Base-by-base conservation (phyloP, 2,888 invertebrate species). In the Perizoma affinitatum region DNA sequence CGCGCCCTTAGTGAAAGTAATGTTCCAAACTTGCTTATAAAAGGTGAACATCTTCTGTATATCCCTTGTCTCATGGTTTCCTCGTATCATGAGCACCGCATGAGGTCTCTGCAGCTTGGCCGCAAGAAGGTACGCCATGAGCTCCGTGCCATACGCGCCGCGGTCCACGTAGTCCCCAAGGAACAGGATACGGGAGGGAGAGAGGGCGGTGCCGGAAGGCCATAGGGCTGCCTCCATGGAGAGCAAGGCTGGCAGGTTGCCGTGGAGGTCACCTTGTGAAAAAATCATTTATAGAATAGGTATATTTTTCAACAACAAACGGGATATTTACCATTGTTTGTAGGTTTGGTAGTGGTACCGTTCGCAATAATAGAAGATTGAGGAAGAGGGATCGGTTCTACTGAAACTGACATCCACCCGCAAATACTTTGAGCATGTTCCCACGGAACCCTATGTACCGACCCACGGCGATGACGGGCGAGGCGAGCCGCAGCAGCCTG, bases 111-210 rank as follows among this genome's bases (percentile, higher is more conserved):
- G 93, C 49, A 96, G 75, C 83, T 96, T 96, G 72, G 95, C 94
- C 2, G 95, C 93, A 67, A 96, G 92, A 54, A 96, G 83, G 75
- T 96, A 96, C 0, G 95, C 93, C 66, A 96, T 86, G 2, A 96
- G 94, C 87, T 96, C 96, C 0, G 95, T 75, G 62, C 96, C 94
- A 78, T 93, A 93, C 10, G 93, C 86, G 1, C 96, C 96, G 64
- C 96, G 89, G 83, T 96, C 96, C 33, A 96, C 96, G 80, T 94
- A 96, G 84, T 96, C 96, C 0, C 96, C 96, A 0, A 96, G 93
- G 82, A 96, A 96, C 6, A 96, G 87, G 59, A 96, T 86, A 11
- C 90, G 92, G 5, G 94, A 93, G 0, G 96, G 95, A 7, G 94
- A 93, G 47, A 96, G 84, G 6, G 93, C 88, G 0, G 95, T 93